phyloP scores from a whole-genome alignment of 1,140 invertebrate species.

The Bombus haemorrhoidalis region DNA sequence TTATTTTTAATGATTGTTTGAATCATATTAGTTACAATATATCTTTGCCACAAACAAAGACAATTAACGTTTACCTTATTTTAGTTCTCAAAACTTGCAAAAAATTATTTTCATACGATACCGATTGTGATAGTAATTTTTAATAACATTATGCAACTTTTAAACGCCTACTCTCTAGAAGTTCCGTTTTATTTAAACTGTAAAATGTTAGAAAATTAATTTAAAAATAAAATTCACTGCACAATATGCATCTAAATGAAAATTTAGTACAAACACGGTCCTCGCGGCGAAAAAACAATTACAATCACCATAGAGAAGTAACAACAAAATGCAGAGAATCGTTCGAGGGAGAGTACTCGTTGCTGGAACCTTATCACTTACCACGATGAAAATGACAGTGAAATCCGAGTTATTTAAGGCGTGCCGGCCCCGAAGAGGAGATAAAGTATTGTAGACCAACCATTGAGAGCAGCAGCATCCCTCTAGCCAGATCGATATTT shows the following conservation, averaged over 20 bases:
- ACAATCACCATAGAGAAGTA: too few relatives aligned
- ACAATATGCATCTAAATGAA: neutral
- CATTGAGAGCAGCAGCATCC: constrained; percentile 69
- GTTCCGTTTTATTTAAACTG: neutral
- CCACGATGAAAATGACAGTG: constrained; percentile 45
- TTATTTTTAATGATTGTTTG: too few relatives aligned
- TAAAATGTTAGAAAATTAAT: neutral
- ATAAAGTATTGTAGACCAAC: constrained; percentile 66
- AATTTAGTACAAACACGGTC: neutral
- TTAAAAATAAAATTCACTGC: neutral
- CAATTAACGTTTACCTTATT: too few relatives aligned
- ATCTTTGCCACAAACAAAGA: too few relatives aligned
- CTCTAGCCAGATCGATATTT: constrained; percentile 75
- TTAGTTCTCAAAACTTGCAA: too few relatives aligned
- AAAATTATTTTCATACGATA: neutral
- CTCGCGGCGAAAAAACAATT: too few relatives aligned
- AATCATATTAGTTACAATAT: too few relatives aligned
- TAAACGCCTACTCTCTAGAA: neutral
- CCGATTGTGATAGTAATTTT: neutral
- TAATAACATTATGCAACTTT: neutral
- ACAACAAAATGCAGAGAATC: too few relatives aligned
- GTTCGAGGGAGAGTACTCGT: neutral
- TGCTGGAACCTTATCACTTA: neutral
- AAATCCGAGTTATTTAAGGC: constrained; percentile 69
- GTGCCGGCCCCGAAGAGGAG: constrained; percentile 52